Evolutionary conservation across 2,797 vertebrate genomes (phyloP), one percentile per base, ranked within the genome.

Genomic region (Phrynocephalus forsythii): DNA sequence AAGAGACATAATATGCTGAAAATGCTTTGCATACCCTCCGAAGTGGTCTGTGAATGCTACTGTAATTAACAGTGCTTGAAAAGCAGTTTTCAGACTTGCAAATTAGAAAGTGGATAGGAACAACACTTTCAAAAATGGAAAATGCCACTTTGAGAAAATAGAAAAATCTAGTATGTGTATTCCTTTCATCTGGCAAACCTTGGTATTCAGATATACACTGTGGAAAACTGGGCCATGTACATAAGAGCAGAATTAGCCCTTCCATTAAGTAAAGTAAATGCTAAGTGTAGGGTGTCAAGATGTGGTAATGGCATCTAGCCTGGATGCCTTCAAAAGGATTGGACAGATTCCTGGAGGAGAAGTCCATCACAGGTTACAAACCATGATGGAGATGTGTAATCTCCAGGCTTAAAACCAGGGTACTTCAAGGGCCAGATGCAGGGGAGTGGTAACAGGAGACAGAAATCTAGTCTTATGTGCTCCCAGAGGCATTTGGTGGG

Each of bases 11-110:
- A 81, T 79, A 24, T 11, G 56, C 22, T 28, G 28, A 48, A 83
- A 71, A 50, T 44, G 68, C 68, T 79, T 26, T 79, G 67, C n/a
- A 60, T 44, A 56, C 26, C 16, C 56, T 76, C 73, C 48, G 66
- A 81, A 67, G 26, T 28, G 18, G 16, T 66, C 44, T n/a, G 72
- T 16, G 66, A 75, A 75, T 66, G 60, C 22, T 56, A 69, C 69
- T 87, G 38, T 80, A 63, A 48, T 67, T 50, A 75, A 9, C 77
- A 28, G 28, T 71, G 56, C 77, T 73, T 80, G 76, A 75, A 85
- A 79, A 82, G 38, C 22, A 30, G 56, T 13, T 75, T 84, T 85
- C 84, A 24, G 44, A 67, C 60, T 81, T 85, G 63, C 28, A 80
- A 33, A 84, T 84, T 50, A 66, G 28, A 66, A 2, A 79, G 6